phyloP scores from a whole-genome alignment of 2,113 vertebrate species.

The Sorex fumeus region DNA sequence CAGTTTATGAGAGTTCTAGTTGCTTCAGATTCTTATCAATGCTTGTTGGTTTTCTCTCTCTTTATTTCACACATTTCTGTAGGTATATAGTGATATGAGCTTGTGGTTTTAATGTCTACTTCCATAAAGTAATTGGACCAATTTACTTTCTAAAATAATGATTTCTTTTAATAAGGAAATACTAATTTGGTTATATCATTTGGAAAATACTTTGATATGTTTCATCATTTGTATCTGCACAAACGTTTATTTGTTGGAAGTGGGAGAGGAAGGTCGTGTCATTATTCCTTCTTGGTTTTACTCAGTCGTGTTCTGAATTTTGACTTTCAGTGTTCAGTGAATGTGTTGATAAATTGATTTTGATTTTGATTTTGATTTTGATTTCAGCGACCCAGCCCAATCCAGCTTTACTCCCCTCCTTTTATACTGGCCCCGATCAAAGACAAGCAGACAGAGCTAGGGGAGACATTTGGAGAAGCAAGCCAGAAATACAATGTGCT shows the following conservation, averaged over 20 bases:
- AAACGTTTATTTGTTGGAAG: not conserved
- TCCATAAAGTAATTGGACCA: constrained; percentile 9
- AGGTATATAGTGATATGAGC: not conserved
- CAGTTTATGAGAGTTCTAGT: not conserved
- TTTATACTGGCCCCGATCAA: constrained; percentile 96
- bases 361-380: constrained; percentile 72
- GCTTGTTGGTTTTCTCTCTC: not conserved
- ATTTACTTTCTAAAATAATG: constrained; percentile 53
- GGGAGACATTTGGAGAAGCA: constrained; percentile 94
- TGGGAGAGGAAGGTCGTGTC: fast-evolving
- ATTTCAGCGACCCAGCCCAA: constrained; percentile 93
- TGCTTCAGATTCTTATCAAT: not conserved
- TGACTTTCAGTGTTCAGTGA: not conserved
- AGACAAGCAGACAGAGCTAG: constrained; percentile 94
- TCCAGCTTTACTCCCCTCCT: constrained; percentile 95
- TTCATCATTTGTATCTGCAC: not conserved
- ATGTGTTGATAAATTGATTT: constrained; percentile 36
- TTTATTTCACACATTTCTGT: not conserved
- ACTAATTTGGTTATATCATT: not conserved
- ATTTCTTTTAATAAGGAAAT: constrained; percentile 60
- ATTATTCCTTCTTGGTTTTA: not conserved
- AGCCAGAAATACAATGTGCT: constrained; percentile 96
- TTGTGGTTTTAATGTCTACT: constrained; percentile 34
- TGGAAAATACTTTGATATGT: not conserved
- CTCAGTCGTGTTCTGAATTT: not conserved